Base-by-base conservation (phyloP, 2,888 invertebrate genomes). In the Arctia plantaginis region DNA sequence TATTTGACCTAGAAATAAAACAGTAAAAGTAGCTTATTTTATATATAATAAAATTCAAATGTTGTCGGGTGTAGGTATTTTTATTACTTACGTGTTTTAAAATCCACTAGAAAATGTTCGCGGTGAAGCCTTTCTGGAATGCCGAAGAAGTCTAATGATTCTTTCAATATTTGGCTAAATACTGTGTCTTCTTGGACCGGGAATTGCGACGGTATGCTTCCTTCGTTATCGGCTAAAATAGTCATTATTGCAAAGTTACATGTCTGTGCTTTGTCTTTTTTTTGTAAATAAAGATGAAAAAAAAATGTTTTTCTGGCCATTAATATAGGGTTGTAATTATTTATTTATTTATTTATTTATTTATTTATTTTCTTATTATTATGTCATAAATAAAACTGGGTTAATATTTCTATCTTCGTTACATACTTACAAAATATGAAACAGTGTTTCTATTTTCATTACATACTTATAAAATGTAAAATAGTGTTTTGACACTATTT, bases 101-200 rank as follows among this genome's bases (percentile, higher is more conserved):
- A 98, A 91, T 99, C 99, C 1, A 99, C 98, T n/a, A 99, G 96
- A 88, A 99, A 99, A 91, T 99, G 99, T 91, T 98, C 98, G 80
- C 97, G 97, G 71, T 99, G 98, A 83, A 98, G 97, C 75, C 97
- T 96, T 86, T 99, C 99, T 62, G 99, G 98, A 78, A 99, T 99
- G 67, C 99, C 98, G 91, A 99, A 99, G 94, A 99, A 99, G 89
- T 99, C 99, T 33, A 99, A 94, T 0, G 99, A 98, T 92, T 99
- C 99, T 82, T 98, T 97, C n/a, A 99, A 95, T 85, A 99, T 98
- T 90, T 99, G 98, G 86, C 97, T 97, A 91, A 99, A 99, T 84
- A 99, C 98, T 0, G 99, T 99, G 88, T 99, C 99, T 95, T 99
- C 98, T 93, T 99, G 99, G 7, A 99, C 99, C 0, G 99, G 99